A percentile compares a stretch with the other conserved stretches of the same genome.
Evolutionary conservation across 1,140 invertebrate genomes (phyloP).

Genomic region (Leptinotarsa texana): DNA sequence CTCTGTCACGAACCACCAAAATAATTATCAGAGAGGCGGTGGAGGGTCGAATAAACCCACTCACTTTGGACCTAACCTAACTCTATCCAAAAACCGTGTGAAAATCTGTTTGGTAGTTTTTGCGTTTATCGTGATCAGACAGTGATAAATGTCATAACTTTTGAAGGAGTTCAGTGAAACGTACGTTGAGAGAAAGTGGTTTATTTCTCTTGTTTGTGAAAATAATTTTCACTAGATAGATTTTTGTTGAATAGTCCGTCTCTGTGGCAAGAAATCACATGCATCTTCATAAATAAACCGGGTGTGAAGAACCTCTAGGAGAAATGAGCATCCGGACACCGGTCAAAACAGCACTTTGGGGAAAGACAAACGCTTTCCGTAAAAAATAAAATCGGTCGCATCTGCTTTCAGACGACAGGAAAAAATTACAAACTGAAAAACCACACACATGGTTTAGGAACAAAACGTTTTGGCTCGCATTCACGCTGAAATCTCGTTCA

Average conservation of each 20-base stretch:
- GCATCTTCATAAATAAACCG: constrained; percentile 18
- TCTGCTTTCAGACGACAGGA: constrained; percentile 9
- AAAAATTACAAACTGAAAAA: constrained; percentile 18
- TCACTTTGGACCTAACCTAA: no score
- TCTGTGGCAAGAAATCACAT: background rate
- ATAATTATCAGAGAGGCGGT: no score
- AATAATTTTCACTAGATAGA: no score
- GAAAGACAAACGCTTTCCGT: constrained; percentile 16
- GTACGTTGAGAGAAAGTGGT: no score
- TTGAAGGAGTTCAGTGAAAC: no score
- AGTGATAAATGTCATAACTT: no score
- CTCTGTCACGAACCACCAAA: no score
- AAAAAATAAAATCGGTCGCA: constrained; percentile 10
- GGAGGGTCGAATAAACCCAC: no score
- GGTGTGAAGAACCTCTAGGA: constrained; percentile 17
- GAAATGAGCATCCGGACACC: constrained; percentile 19
- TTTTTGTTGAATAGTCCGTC: background rate
- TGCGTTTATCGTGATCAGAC: no score
- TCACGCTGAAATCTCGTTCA: constrained; percentile 31
- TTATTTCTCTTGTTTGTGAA: no score
- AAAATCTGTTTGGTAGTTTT: no score
- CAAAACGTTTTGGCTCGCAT: constrained; percentile 22
- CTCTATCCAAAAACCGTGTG: no score
- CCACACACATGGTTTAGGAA: constrained; percentile 21
- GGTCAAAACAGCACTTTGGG: constrained; percentile 23